Evolutionary conservation across 2,797 vertebrate genomes (phyloP).

Genomic region (Oreortyx pictus): DNA sequence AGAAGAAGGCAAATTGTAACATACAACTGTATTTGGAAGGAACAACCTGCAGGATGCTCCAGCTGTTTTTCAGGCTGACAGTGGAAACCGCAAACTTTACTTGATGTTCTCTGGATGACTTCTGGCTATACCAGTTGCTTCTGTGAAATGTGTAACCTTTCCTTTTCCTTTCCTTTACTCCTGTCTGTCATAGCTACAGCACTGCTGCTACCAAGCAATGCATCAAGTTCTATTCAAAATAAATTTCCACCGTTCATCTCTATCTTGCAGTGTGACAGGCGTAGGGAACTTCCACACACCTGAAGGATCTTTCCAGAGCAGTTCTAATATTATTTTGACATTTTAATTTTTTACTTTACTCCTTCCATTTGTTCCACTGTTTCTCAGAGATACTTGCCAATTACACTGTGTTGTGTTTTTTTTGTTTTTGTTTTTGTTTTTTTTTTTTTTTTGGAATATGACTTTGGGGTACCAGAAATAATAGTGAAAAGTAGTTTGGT

Average conservation of each 20-base stretch:
- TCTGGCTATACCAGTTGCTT: accelerated
- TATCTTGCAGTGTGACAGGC: neutral
- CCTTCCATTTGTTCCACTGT: neutral
- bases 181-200: neutral
- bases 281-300: accelerated
- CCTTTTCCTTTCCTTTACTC: too few relatives aligned
- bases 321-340: neutral
- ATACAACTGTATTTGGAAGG: neutral
- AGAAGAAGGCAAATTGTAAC: neutral
- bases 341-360: neutral
- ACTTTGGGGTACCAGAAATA: neutral
- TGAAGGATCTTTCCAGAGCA: neutral
- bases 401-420: accelerated
- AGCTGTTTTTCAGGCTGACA: neutral
- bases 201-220: neutral
- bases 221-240: neutral
- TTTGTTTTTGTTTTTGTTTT: neutral
- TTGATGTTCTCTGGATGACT: accelerated
- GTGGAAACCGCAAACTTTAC: neutral
- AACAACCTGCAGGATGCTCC: neutral
- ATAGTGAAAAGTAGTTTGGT: neutral
- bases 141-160: neutral
- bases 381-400: neutral
- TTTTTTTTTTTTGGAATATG: accelerated
- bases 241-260: neutral